Percentiles rank a stretch among this genome's conserved stretches.
These are phyloP conservation scores for Liodrosophila aerea DNA, from an alignment of 2,888 invertebrate species.

Conservation along the genomic window DNA sequence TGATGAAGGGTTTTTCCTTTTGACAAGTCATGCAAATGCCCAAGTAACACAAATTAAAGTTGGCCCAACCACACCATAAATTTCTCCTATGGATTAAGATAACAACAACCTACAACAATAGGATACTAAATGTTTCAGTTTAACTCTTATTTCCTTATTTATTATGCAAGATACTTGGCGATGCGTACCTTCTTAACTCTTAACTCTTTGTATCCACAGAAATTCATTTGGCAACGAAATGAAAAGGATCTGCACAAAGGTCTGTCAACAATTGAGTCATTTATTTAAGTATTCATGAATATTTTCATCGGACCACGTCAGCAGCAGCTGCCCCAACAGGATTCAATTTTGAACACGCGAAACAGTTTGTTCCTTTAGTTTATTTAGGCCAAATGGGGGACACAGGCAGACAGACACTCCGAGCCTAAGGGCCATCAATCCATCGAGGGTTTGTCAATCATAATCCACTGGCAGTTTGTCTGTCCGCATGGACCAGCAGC, in stretches of 20 bases:
- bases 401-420: not conserved
- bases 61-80: too few relatives aligned
- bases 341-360: not conserved
- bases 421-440: slow-evolving; percentile 44
- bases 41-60: not conserved
- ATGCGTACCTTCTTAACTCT: not conserved
- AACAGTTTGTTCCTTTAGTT: slow-evolving; percentile 32
- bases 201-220: not conserved
- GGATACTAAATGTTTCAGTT: too few relatives aligned
- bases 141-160: not conserved
- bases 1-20: slow-evolving; percentile 20
- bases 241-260: slow-evolving; percentile 9
- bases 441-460: slow-evolving; percentile 56
- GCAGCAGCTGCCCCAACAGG: slow-evolving; percentile 12
- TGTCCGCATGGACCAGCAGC: slow-evolving; percentile 7
- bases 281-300: slow-evolving; percentile 36
- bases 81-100: too few relatives aligned
- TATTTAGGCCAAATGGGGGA: slow-evolving; percentile 51
- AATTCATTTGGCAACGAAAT: too few relatives aligned
- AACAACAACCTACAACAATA: too few relatives aligned
- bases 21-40: slow-evolving; percentile 3
- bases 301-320: slow-evolving; percentile 40
- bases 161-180: not conserved
- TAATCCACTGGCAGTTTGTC: slow-evolving; percentile 47
- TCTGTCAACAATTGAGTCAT: slow-evolving; percentile 23